phyloP scores from a whole-genome alignment of 1,140 invertebrate species.

The Platyscapa corneri region DNA sequence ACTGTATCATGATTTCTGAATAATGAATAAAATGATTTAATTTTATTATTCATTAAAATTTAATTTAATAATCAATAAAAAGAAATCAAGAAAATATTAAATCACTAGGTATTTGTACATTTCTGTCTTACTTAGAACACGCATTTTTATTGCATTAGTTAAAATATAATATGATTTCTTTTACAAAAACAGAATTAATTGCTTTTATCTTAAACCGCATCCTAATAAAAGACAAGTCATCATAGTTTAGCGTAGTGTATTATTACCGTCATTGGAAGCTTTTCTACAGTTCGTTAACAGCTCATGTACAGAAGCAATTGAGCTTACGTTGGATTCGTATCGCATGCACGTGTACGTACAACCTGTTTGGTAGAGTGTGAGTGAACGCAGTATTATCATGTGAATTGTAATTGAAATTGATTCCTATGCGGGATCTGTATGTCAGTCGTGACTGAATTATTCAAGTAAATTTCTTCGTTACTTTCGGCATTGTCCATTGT shows the following conservation, averaged over 20 bases:
- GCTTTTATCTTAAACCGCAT: too few relatives aligned
- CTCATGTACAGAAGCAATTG: neutral
- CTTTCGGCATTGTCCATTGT: slow-evolving; percentile 63
- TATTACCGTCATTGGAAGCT: neutral
- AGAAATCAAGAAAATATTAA: neutral
- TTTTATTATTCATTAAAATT: neutral
- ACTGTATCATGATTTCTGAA: neutral
- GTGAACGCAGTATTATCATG: slow-evolving; percentile 37
- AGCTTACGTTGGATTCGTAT: neutral
- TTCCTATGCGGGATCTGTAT: slow-evolving; percentile 52
- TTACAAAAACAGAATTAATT: too few relatives aligned
- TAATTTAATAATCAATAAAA: neutral
- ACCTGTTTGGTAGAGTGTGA: neutral
- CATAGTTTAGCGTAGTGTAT: neutral
- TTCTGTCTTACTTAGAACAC: neutral
- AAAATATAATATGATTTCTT: too few relatives aligned
- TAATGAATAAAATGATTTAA: too few relatives aligned
- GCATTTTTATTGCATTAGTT: neutral
- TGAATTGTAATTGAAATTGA: slow-evolving; percentile 51
- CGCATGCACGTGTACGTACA: too few relatives aligned
- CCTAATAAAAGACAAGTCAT: neutral
- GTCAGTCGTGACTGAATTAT: slow-evolving; percentile 53
- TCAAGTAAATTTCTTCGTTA: slow-evolving; percentile 62
- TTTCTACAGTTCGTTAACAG: neutral
- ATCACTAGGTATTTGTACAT: neutral